Evolutionary conservation across 2,888 invertebrate species (phyloP).

Genomic region (Agrenia bidenticulata): DNA sequence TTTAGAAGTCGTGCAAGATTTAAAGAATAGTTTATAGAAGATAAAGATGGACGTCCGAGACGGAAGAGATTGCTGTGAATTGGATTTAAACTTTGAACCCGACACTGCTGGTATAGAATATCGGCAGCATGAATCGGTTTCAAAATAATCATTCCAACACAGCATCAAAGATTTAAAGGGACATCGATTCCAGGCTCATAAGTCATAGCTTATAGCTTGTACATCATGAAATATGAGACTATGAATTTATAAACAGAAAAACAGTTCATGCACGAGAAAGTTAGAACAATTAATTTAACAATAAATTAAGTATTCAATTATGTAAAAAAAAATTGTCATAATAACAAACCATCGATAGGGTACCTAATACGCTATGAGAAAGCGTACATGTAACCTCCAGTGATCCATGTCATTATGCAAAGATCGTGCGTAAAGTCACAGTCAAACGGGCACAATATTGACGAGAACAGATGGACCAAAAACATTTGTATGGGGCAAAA

Average conservation of each 20-base stretch:
- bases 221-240: no score
- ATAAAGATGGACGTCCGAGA: no score
- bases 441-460: background rate
- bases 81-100: no score
- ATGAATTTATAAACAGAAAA: no score
- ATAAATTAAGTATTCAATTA: no score
- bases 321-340: background rate
- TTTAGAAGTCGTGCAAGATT: no score
- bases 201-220: no score
- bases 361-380: background rate
- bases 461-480: background rate
- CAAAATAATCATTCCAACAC: conserved; percentile 1
- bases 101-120: no score
- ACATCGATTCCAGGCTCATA: background rate
- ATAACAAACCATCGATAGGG: conserved; percentile 2
- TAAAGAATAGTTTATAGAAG: no score
- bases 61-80: no score
- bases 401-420: conserved; percentile 1
- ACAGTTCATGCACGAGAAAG: background rate
- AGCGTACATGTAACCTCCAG: conserved; percentile 3
- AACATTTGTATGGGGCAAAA: conserved; percentile 1
- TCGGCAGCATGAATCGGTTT: background rate
- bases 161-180: conserved; percentile 2
- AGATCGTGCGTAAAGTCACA: background rate
- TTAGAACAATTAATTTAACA: background rate